phyloP scores from a whole-genome alignment of 2,797 vertebrate species.

The Pagetopsis macropterus region DNA sequence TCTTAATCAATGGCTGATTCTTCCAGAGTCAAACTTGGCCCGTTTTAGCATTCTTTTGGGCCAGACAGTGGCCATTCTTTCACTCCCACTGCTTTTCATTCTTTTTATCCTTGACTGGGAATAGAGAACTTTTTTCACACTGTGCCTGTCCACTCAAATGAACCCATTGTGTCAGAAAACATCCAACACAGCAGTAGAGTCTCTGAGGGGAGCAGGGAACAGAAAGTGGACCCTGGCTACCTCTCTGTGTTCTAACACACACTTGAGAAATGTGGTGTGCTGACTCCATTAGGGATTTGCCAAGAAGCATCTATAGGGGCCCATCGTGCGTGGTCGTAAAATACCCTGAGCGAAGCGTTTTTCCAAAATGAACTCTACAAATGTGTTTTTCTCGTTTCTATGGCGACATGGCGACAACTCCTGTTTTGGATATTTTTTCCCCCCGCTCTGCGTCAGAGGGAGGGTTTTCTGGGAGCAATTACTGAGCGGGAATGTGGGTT shows the following conservation, averaged over 20 bases:
- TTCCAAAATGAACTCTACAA: conserved; percentile 47
- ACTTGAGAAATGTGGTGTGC: conserved; percentile 78
- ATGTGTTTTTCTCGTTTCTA: conserved; percentile 56
- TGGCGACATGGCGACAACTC: conserved; percentile 45
- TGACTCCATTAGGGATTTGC: conserved; percentile 58
- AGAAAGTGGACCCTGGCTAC: conserved; percentile 45
- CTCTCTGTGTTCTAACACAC: conserved; percentile 54
- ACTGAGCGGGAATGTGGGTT: conserved; percentile 68
- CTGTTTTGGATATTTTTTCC: conserved; percentile 63
- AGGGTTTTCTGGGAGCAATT: conserved; percentile 73
- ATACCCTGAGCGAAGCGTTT: conserved; percentile 41
- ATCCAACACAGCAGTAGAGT: conserved; percentile 50
- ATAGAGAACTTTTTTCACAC: conserved; percentile 63
- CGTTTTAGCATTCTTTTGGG: conserved; percentile 54
- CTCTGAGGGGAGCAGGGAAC: conserved; percentile 30
- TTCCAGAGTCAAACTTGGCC: conserved; percentile 53
- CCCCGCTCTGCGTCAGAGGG: conserved; percentile 57
- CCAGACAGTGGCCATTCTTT: conserved; percentile 67
- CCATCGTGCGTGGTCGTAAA: conserved; percentile 35
- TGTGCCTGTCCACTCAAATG: conserved; percentile 70
- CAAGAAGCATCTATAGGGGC: conserved; percentile 43
- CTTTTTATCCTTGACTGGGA: conserved; percentile 65
- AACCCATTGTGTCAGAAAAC: conserved; percentile 74
- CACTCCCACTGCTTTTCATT: conserved; percentile 57
- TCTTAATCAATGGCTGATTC: conserved; percentile 70